Evolutionary conservation across 1,140 invertebrate species (phyloP).

Genomic region (Drosophila equinoxialis): DNA sequence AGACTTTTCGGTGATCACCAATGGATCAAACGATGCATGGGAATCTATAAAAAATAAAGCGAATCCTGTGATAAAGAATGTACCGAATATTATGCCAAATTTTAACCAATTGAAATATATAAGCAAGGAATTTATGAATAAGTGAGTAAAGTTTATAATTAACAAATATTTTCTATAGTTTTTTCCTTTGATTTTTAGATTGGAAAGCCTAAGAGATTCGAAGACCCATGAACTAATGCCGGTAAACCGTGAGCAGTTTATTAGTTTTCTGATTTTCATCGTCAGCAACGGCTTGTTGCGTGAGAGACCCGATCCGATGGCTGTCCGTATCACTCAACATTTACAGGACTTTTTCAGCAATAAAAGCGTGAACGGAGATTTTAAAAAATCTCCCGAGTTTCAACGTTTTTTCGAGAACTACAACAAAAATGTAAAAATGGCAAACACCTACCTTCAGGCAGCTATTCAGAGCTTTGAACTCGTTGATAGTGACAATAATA

Average conservation of each 20-base stretch:
- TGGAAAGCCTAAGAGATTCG: conserved; percentile 83
- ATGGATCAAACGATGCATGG: too few relatives aligned
- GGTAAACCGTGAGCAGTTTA: conserved; percentile 86
- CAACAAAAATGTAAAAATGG: conserved; percentile 74
- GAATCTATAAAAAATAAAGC: too few relatives aligned
- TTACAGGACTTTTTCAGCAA: conserved; percentile 84
- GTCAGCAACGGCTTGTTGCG: conserved; percentile 70
- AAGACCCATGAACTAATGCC: conserved; percentile 84
- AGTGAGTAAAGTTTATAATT: conserved; percentile 29
- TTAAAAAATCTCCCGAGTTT: conserved; percentile 84
- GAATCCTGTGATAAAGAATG: too few relatives aligned
- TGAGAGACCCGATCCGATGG: conserved; percentile 83
- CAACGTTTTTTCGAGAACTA: conserved; percentile 84
- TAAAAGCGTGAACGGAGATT: conserved; percentile 84
- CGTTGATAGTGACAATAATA: conserved; percentile 84
- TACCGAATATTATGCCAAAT: conserved; percentile 56
- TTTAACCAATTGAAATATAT: conserved; percentile 64
- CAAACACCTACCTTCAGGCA: conserved; percentile 58
- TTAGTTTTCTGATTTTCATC: conserved; percentile 87
- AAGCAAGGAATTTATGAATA: conserved; percentile 63
- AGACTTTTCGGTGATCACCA: too few relatives aligned
- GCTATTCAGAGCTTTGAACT: conserved; percentile 82
- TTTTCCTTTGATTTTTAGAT: conserved; percentile 68
- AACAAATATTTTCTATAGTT: not conserved
- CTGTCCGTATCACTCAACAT: conserved; percentile 84